Conservation (phyloP, 2,888 invertebrate genomes). For the Xanthostigma xanthostigma region DNA sequence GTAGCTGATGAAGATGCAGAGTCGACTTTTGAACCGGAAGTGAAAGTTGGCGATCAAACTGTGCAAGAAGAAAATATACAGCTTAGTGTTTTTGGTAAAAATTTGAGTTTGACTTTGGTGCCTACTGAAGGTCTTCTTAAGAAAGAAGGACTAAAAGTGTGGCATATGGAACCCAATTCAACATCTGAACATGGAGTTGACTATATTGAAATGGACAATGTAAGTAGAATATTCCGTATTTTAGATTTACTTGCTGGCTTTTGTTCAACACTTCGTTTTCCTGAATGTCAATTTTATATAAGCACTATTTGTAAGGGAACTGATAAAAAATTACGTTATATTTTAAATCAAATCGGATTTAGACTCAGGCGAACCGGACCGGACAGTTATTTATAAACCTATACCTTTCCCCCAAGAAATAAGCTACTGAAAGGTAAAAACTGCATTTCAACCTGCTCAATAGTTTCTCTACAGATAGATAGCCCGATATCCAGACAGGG, state of each 20-base stretch:
- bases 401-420: too few relatives aligned
- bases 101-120: constrained; percentile 55
- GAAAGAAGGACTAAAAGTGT: constrained; percentile 64
- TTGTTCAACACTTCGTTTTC: not conserved
- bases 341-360: too few relatives aligned
- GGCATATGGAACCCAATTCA: constrained; percentile 62
- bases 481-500: too few relatives aligned
- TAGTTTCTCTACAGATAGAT: too few relatives aligned
- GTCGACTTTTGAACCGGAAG: constrained; percentile 27
- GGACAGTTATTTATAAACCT: too few relatives aligned
- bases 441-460: too few relatives aligned
- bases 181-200: constrained; percentile 65
- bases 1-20: constrained; percentile 1
- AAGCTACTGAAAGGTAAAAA: too few relatives aligned
- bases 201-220: constrained; percentile 61
- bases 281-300: too few relatives aligned
- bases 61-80: constrained; percentile 45
- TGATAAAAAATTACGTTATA: too few relatives aligned
- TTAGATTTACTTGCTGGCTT: constrained; percentile 3
- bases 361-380: too few relatives aligned
- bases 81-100: constrained; percentile 66
- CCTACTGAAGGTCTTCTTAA: constrained; percentile 65
- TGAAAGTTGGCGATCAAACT: constrained; percentile 27
- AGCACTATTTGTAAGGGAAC: too few relatives aligned
- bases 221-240: constrained; percentile 28